Percentiles rank a stretch among this genome's conserved stretches.
These are phyloP conservation scores for Nomada fabriciana DNA, from an alignment of 2,888 invertebrate species.

Conservation along the genomic window DNA sequence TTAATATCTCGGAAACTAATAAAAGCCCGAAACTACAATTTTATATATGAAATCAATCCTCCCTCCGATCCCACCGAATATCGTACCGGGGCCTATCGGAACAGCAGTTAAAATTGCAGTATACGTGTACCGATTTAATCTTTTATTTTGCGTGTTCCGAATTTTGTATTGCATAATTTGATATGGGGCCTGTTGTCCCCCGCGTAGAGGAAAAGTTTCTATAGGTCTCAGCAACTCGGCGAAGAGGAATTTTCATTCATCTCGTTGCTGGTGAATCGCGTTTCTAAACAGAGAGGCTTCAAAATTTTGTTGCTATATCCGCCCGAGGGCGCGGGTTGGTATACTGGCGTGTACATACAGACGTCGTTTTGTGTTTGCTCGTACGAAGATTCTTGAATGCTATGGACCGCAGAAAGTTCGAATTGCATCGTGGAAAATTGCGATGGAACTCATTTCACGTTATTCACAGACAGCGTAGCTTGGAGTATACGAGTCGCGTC, in stretches of 20 bases:
- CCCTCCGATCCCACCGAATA: too few relatives aligned
- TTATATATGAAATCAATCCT: too few relatives aligned
- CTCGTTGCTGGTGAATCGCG: neutral
- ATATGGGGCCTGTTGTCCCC: neutral
- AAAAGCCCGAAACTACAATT: too few relatives aligned
- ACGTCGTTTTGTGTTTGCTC: slow-evolving; percentile 48
- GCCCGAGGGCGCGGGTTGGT: slow-evolving; percentile 11
- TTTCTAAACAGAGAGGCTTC: slow-evolving; percentile 8
- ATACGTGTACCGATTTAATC: too few relatives aligned
- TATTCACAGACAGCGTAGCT: slow-evolving; percentile 25
- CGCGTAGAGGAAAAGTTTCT: neutral
- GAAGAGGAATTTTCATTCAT: slow-evolving; percentile 15
- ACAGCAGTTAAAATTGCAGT: too few relatives aligned
- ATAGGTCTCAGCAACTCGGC: neutral
- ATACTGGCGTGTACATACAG: slow-evolving; percentile 33
- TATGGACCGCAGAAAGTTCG: slow-evolving; percentile 49
- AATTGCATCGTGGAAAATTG: slow-evolving; percentile 60
- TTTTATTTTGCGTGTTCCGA: too few relatives aligned
- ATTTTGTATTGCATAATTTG: neutral
- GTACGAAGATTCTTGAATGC: slow-evolving; percentile 53
- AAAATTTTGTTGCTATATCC: slow-evolving; percentile 22
- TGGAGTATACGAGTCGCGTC: neutral
- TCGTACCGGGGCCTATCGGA: too few relatives aligned
- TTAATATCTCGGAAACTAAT: too few relatives aligned
- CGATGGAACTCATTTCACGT: slow-evolving; percentile 43